phyloP scores from a whole-genome alignment of 2,113 vertebrate genomes.

The Etia nguti region DNA sequence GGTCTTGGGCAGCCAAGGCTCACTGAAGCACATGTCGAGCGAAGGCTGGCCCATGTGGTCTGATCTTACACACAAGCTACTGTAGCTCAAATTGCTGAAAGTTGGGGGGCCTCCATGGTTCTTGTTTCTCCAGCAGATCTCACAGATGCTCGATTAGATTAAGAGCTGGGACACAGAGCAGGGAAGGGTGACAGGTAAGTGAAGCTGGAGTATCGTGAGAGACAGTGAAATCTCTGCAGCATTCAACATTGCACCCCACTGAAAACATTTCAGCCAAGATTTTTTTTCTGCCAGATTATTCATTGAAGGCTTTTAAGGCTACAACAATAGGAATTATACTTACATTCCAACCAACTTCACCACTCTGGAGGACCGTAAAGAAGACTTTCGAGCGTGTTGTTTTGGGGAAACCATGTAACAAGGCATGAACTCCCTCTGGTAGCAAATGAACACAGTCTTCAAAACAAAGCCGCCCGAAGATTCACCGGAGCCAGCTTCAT shows the following conservation, averaged over 20 bases:
- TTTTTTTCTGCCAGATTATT: not conserved
- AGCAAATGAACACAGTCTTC: not conserved
- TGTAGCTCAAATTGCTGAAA: not conserved
- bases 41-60: not conserved
- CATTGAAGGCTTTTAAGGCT: not conserved
- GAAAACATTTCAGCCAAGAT: not conserved
- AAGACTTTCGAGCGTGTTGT: not conserved
- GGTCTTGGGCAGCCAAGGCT: not conserved
- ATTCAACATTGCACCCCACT: not conserved
- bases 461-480: not conserved
- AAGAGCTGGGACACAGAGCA: not conserved
- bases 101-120: accelerated
- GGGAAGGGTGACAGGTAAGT: not conserved
- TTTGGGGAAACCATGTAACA: not conserved
- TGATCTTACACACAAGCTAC: not conserved
- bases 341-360: too few relatives aligned
- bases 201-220: not conserved
- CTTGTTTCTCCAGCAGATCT: not conserved
- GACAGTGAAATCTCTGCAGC: not conserved
- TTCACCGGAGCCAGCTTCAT: not conserved
- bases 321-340: not conserved
- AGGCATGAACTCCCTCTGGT: too few relatives aligned
- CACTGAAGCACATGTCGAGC: not conserved
- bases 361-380: too few relatives aligned
- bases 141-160: not conserved